Conservation (phyloP, 2,113 vertebrate species). For the Sphyrna mokarran region DNA sequence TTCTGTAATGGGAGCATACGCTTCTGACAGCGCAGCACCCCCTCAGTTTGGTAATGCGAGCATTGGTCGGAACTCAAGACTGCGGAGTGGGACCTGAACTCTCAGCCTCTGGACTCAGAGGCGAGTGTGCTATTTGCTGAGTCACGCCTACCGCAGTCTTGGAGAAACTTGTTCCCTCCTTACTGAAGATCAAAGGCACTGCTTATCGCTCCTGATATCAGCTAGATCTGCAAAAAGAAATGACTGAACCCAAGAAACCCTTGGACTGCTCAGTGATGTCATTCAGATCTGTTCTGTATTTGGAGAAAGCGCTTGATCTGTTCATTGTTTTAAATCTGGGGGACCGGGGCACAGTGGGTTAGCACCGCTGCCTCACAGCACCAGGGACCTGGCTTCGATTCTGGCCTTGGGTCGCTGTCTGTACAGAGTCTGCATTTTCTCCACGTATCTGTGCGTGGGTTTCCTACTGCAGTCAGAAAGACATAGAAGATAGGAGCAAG, state of each 20-base stretch:
- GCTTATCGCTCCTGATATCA: neutral
- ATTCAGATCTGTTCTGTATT: neutral
- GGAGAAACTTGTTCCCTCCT: neutral
- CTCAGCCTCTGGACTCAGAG: neutral
- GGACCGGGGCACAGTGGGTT: too few relatives aligned
- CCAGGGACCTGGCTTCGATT: too few relatives aligned
- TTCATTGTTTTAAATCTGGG: neutral
- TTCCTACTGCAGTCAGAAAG: too few relatives aligned
- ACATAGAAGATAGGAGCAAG: too few relatives aligned
- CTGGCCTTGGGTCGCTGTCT: too few relatives aligned
- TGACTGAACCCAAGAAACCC: neutral
- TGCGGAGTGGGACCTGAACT: neutral
- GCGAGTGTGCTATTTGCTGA: neutral
- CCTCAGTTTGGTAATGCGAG: too few relatives aligned
- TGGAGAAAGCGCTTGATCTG: neutral
- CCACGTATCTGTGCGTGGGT: too few relatives aligned
- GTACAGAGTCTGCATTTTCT: too few relatives aligned
- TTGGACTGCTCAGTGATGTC: neutral
- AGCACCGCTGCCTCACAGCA: too few relatives aligned
- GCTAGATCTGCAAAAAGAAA: neutral
- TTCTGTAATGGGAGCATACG: too few relatives aligned
- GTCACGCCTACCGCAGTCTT: neutral
- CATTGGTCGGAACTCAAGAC: neutral
- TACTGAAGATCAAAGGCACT: neutral
- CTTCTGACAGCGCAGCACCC: too few relatives aligned